phyloP scores from a whole-genome alignment of 2,888 invertebrate species.

The Phyto melanocephala region DNA sequence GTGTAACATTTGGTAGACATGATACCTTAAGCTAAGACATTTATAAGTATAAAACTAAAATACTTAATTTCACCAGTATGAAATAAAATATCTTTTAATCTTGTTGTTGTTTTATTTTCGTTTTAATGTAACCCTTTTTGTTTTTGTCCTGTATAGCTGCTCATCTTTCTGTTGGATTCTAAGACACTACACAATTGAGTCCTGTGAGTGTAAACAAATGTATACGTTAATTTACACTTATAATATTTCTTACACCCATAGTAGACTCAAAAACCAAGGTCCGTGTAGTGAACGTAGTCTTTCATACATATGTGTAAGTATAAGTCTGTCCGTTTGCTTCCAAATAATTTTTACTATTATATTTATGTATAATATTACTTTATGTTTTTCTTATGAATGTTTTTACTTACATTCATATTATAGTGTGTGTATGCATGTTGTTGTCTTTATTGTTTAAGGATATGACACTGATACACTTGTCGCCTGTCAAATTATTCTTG shows the following conservation, averaged over 20 bases:
- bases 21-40: conserved; percentile 56
- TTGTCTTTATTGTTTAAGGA: conserved; percentile 39
- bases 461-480: conserved; percentile 70
- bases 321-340: not conserved
- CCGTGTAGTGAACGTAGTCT: not conserved
- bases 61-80: conserved; percentile 56
- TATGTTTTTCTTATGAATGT: not conserved
- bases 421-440: not conserved
- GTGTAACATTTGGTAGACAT: conserved; percentile 52
- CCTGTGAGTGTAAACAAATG: not conserved
- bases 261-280: not conserved
- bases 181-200: not conserved
- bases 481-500: conserved; percentile 68
- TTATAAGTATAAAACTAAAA: conserved; percentile 42
- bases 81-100: conserved; percentile 57
- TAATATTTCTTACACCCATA: conserved; percentile 41
- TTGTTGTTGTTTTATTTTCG: too few species aligned
- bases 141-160: not conserved
- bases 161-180: not conserved
- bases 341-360: not conserved
- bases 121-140: not conserved
- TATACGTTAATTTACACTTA: conserved; percentile 61
- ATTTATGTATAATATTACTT: not conserved
- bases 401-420: not conserved
- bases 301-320: conserved; percentile 16